A percentile compares a stretch with the other conserved stretches of the same genome.
phyloP scores from a whole-genome alignment of 2,113 vertebrate species.

The Cyanistes caeruleus region DNA sequence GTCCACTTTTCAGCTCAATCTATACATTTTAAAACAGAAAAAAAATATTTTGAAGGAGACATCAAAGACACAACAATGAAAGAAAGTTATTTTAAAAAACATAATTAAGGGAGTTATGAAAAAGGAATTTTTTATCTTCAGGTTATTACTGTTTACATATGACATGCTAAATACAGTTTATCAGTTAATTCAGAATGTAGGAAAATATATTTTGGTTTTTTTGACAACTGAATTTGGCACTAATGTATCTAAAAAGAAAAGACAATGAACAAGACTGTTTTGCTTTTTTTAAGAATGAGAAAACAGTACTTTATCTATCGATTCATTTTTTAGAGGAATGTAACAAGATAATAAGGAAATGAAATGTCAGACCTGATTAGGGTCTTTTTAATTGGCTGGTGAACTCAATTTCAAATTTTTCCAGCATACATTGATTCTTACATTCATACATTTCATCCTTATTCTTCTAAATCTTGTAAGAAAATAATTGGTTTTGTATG shows the following conservation, averaged over 20 bases:
- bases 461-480: slow-evolving; percentile 55
- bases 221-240: neutral
- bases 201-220: neutral
- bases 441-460: slow-evolving; percentile 17
- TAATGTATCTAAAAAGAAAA: neutral
- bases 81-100: slow-evolving; percentile 8
- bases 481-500: slow-evolving; percentile 46
- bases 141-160: neutral
- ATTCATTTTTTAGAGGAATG: slow-evolving; percentile 60
- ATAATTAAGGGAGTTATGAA: neutral
- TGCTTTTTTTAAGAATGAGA: slow-evolving; percentile 58
- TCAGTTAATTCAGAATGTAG: neutral
- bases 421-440: slow-evolving; percentile 39
- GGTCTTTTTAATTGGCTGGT: slow-evolving; percentile 66
- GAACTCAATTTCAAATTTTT: slow-evolving; percentile 68
- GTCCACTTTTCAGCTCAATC: slow-evolving; percentile 85
- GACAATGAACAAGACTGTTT: slow-evolving; percentile 20
- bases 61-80: neutral
- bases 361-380: slow-evolving; percentile 73
- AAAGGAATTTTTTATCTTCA: slow-evolving; percentile 11
- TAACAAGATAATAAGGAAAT: slow-evolving; percentile 73
- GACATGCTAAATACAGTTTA: neutral
- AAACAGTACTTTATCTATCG: slow-evolving; percentile 59
- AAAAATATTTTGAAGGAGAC: neutral
- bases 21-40: slow-evolving; percentile 61